Evolutionary conservation across 2,888 invertebrate species (phyloP).

Genomic region (Mesoligia furuncula): DNA sequence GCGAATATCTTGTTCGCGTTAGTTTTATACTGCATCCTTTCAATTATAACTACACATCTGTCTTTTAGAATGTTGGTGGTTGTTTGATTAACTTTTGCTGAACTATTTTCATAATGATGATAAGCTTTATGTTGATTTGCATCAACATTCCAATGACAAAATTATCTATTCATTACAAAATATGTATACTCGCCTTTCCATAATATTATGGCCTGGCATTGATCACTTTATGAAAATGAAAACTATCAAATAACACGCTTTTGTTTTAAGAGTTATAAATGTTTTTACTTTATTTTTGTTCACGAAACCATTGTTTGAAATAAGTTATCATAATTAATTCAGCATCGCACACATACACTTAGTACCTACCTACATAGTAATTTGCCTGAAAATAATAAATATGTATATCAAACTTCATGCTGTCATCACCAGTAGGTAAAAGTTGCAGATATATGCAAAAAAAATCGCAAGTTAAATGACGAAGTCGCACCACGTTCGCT

Average conservation of each 20-base stretch:
- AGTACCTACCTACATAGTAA: not conserved
- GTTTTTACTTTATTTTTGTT: not conserved
- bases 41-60: slow-evolving; percentile 35
- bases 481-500: too few relatives aligned
- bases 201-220: not conserved
- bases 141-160: slow-evolving; percentile 1
- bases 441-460: slow-evolving; percentile 3
- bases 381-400: not conserved
- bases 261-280: not conserved
- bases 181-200: slow-evolving; percentile 1
- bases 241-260: not conserved
- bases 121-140: slow-evolving; percentile 15
- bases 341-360: not conserved
- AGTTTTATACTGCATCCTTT: slow-evolving; percentile 48
- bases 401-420: not conserved
- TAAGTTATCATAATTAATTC: not conserved
- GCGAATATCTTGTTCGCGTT: slow-evolving; percentile 74
- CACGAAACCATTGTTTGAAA: not conserved
- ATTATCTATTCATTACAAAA: slow-evolving; percentile 14
- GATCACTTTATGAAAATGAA: not conserved
- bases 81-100: slow-evolving; percentile 11
- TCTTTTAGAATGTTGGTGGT: not conserved
- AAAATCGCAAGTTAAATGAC: not conserved
- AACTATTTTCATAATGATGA: slow-evolving; percentile 19
- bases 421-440: not conserved